phyloP scores from a whole-genome alignment of 2,797 vertebrate species.

The Protonibea diacanthus region DNA sequence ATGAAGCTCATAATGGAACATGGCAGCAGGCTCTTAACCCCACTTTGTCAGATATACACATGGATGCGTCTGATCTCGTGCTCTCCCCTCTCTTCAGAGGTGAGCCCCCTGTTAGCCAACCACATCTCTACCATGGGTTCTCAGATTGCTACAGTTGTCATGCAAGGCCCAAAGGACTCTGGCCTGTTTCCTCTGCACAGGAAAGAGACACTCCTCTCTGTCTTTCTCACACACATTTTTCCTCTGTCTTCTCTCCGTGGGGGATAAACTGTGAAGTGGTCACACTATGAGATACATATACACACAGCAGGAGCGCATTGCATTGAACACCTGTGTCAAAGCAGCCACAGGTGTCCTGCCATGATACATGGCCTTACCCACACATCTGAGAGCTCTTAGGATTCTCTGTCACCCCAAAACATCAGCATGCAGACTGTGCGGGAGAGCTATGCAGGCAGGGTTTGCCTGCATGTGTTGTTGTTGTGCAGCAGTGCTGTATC shows the following conservation, averaged over 20 bases:
- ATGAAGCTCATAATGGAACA: slow-evolving; percentile 72
- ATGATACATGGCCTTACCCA: slow-evolving; percentile 2
- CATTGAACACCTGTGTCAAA: slow-evolving; percentile 57
- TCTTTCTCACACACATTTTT: slow-evolving; percentile 38
- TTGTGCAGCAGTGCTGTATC: slow-evolving; percentile 55
- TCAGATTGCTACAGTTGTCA: slow-evolving; percentile 77
- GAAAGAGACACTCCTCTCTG: slow-evolving; percentile 46
- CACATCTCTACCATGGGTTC: slow-evolving; percentile 46
- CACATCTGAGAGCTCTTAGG: slow-evolving; percentile 47
- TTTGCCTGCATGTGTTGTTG: slow-evolving; percentile 39
- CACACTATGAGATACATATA: slow-evolving; percentile 16
- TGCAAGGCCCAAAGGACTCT: slow-evolving; percentile 52
- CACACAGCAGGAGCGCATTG: slow-evolving; percentile 21
- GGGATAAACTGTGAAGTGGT: slow-evolving; percentile 44
- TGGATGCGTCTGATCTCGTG: slow-evolving; percentile 57
- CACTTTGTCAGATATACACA: slow-evolving; percentile 70
- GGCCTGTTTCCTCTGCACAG: slow-evolving; percentile 51
- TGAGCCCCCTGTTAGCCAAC: slow-evolving; percentile 49
- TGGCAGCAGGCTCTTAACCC: slow-evolving; percentile 71
- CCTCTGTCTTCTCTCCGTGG: slow-evolving; percentile 7
- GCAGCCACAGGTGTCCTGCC: slow-evolving; percentile 45
- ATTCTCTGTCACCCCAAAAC: slow-evolving; percentile 26
- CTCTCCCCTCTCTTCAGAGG: slow-evolving; percentile 50
- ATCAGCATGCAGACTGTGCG: slow-evolving; percentile 31
- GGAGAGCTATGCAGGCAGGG: slow-evolving; percentile 31